phyloP scores from a whole-genome alignment of 2,797 vertebrate species.

The Sparus aurata region DNA sequence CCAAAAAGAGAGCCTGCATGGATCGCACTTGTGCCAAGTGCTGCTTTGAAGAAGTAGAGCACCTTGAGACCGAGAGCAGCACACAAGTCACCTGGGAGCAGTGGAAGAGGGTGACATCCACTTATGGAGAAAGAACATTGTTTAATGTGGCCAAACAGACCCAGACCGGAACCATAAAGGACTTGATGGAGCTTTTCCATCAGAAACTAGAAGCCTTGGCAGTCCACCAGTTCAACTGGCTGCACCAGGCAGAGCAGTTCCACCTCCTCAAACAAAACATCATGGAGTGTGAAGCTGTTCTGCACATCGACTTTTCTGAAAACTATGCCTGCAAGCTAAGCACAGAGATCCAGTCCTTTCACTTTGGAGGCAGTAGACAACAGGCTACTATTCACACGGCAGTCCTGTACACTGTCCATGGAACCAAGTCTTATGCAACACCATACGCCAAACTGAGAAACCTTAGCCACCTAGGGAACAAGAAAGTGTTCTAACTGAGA shows the following conservation, averaged over 20 bases:
- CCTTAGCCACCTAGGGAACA: too few relatives aligned
- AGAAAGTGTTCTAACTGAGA: too few relatives aligned
- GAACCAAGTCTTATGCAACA: conserved; percentile 34
- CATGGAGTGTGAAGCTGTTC: conserved; percentile 18
- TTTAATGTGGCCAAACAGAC: conserved; percentile 35
- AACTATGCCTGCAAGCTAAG: conserved; percentile 29
- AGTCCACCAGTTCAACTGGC: conserved; percentile 30
- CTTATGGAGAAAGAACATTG: conserved; percentile 34
- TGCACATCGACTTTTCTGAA: conserved; percentile 19
- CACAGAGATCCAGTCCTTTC: conserved; percentile 8
- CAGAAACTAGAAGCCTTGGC: conserved; percentile 27
- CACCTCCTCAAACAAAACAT: conserved; percentile 14
- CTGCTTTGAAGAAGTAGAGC: conserved; percentile 38
- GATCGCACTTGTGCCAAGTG: conserved; percentile 21
- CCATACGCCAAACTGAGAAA: conserved; percentile 4
- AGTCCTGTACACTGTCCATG: conserved; percentile 32
- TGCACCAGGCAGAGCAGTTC: conserved; percentile 19
- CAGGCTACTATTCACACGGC: conserved; percentile 32
- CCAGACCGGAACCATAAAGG: neutral
- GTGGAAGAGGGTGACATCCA: conserved; percentile 23
- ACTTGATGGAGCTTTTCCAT: conserved; percentile 15
- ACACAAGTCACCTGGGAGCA: conserved; percentile 25
- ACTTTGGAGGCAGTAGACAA: conserved; percentile 29
- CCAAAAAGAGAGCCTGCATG: conserved; percentile 36
- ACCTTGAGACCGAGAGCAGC: conserved; percentile 9